Conservation (phyloP, 2,888 invertebrate genomes). For the Mylabris sibirica region DNA sequence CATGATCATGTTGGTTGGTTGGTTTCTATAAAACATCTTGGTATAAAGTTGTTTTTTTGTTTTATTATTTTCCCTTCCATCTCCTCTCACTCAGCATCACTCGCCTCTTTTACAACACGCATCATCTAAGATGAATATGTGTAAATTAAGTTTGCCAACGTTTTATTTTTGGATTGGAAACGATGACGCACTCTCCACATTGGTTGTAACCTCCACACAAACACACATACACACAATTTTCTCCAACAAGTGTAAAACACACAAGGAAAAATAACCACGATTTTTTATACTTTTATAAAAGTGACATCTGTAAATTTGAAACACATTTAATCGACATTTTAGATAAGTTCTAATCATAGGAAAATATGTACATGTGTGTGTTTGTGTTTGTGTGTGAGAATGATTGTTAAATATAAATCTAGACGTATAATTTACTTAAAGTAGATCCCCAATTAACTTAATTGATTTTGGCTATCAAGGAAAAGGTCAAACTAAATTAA, state of each 20-base stretch:
- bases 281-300: too few relatives aligned
- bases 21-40: background rate
- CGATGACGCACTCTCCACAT: conserved; percentile 25
- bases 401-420: conserved; percentile 22
- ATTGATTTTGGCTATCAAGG: conserved; percentile 24
- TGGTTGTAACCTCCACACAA: conserved; percentile 29
- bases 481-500: conserved; percentile 28
- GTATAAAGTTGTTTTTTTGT: background rate
- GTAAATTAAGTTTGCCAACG: conserved; percentile 22
- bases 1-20: background rate
- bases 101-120: background rate
- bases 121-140: background rate
- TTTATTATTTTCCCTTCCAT: background rate
- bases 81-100: background rate
- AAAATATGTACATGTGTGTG: background rate
- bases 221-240: too few relatives aligned
- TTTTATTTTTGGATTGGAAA: conserved; percentile 25
- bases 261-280: background rate
- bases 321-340: background rate
- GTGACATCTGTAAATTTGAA: too few relatives aligned
- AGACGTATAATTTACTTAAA: conserved; percentile 21
- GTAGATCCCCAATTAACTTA: conserved; percentile 22
- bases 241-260: conserved; percentile 1
- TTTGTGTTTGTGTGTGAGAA: background rate
- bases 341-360: background rate